Evolutionary conservation across 2,113 vertebrate genomes (phyloP), one percentile per base, ranked within the genome.

Genomic region (Enhydra lutris): DNA sequence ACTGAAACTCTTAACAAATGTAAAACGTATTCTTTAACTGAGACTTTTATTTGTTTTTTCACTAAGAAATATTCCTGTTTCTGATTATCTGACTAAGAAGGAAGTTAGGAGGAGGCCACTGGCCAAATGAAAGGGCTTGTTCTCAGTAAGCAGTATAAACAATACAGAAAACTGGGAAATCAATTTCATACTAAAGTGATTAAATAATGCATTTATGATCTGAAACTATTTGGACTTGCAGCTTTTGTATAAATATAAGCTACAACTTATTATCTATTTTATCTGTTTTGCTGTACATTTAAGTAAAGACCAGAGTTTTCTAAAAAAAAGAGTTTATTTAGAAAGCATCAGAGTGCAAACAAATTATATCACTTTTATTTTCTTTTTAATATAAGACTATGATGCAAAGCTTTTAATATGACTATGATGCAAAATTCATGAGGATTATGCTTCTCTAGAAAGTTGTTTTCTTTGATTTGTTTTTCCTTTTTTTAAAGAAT

Each of bases 241-340:
- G 69, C 82, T 93, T 96, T 97, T 95, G 97, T 98, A 98, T 99
- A 99, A 98, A 99, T 99, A 99, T 74, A 52, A 52, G 97, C 97
- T 98, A 98, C 98, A 98, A 99, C 98, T 99, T 98, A 99, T 98
- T 98, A 98, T 98, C 98, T 98, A 94, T 98, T 98, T 98, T 98
- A 97, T 98, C 98, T 96, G 94, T 98, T 98, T 97, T 98, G 95
- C 98, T 98, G 98, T 98, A 97, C 98, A 97, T 98, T 71, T 74
- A 74, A 74, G 21, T 12, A 42, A 74, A 42, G 36, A 42, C 11
- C 5, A 74, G 21, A 14, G 3, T 74, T 42, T 73, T 24, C 21
- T 39, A 3, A 24, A 52, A 52, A 42, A 42, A 42, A 55, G 39
- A 74, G 69, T 23, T 71, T 39, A 4, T 71, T 71, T 39, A 71